Evolutionary conservation across 30 jellyfish, hydroid and myxozoan species (phyloP), one percentile per base, ranked within the genome.

Genomic region (Rhopilema esculentum): DNA sequence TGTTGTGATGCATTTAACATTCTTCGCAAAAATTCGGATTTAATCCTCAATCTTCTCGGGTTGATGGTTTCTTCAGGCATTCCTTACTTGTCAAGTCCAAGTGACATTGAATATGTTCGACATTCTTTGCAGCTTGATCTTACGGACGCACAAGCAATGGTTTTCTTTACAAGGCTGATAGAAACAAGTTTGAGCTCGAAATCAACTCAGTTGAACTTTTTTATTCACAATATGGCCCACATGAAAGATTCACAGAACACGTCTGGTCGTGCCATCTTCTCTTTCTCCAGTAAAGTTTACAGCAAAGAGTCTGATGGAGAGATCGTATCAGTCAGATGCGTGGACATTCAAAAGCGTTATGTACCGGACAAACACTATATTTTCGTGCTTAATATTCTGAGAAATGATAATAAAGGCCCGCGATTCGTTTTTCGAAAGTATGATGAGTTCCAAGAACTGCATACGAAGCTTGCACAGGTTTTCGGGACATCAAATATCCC

Each of bases 221-320:
- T 95, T 86, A 95, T 95, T 28, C 99, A 95, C 94, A 95, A 95
- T 65, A 63, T 95, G 79, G 99, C 99, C 7, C 99, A 95, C 66
- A 83, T 94, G 91, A 94, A 94, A 74, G 96, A 90, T 61, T 63
- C 90, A 18, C 94, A 93, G 24, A 70, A 88, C 62, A 49, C 76
- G 18, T 28, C 94, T 4, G 51, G 91, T 16, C 91, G 95, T 48
- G 92, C 94, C 69, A 72, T 89, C 61, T 89, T 88, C 87, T 89
- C 99, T 21, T 94, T 94, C 66, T 83, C 99, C 25, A 94, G 89
- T 92, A 89, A 89, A 69, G 89, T 90, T 4, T 90, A 89, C 95
- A 89, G 92, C 82, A 61, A 57, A 52, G 99, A 89, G 24, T 69
- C 86, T 0, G 99, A 94, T 65, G 99, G 99, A 21, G 91, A 80